Conservation (phyloP, 1,140 invertebrate species). For the Dufourea novaeangliae region DNA sequence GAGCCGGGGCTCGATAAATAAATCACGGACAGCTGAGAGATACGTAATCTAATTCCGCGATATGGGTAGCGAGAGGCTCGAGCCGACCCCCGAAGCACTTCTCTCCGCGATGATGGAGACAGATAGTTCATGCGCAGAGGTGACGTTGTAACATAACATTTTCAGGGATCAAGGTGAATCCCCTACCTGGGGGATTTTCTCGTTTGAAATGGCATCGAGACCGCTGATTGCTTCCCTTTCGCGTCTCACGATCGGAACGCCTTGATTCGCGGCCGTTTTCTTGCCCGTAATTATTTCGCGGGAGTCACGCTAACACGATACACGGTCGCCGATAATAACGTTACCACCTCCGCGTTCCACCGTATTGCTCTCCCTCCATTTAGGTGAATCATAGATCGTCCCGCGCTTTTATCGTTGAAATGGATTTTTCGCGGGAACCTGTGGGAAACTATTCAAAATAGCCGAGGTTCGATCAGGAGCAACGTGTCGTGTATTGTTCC, state of each 20-base stretch:
- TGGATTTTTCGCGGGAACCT: slow-evolving; percentile 7
- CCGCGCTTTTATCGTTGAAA: background rate
- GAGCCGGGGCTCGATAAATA: slow-evolving; percentile 69
- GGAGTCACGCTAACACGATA: slow-evolving; percentile 32
- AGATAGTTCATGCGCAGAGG: slow-evolving; percentile 34
- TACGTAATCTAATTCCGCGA: slow-evolving; percentile 74
- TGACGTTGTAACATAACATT: slow-evolving; percentile 40
- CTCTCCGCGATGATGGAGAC: slow-evolving; percentile 23
- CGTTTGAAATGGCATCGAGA: slow-evolving; percentile 42
- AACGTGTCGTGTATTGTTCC: background rate
- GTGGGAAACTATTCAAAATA: slow-evolving; percentile 51
- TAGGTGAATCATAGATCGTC: slow-evolving; percentile 23
- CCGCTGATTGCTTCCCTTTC: slow-evolving; percentile 6
- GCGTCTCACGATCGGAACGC: slow-evolving; percentile 53
- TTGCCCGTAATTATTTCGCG: slow-evolving; percentile 37
- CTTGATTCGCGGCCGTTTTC: slow-evolving; percentile 46
- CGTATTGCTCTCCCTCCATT: background rate
- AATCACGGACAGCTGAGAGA: slow-evolving; percentile 70
- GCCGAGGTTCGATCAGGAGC: slow-evolving; percentile 34
- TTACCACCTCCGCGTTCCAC: too few relatives aligned
- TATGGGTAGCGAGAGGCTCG: slow-evolving; percentile 63
- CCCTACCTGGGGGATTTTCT: slow-evolving; percentile 22
- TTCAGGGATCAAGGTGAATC: slow-evolving; percentile 60
- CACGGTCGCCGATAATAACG: slow-evolving; percentile 33
- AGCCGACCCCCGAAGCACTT: slow-evolving; percentile 39